Percentiles rank a stretch among this genome's conserved stretches.
These are phyloP conservation scores for Wasmannia auropunctata DNA, from an alignment of 1,140 invertebrate genomes.

Conservation along the genomic window DNA sequence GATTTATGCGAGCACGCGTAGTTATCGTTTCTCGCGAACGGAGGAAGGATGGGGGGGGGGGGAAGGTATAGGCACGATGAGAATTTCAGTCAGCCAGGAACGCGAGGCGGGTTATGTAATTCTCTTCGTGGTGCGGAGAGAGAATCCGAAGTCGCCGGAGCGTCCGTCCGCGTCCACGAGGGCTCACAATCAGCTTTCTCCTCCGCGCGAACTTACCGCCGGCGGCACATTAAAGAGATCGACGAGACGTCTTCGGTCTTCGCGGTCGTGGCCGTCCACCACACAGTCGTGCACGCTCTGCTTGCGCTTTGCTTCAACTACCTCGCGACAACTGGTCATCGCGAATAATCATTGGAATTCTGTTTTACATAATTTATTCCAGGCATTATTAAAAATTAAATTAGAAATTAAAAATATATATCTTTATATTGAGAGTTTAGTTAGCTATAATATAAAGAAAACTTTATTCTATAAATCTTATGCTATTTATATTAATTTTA, in stretches of 20 bases:
- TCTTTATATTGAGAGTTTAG: background rate
- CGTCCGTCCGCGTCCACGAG: slow-evolving; percentile 54
- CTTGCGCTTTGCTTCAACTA: background rate
- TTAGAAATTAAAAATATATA: background rate
- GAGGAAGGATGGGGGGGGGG: too few species aligned
- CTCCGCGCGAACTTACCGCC: slow-evolving; percentile 67
- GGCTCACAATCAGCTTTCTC: slow-evolving; percentile 77
- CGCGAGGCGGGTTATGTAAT: slow-evolving; percentile 73
- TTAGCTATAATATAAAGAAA: background rate
- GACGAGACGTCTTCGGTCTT: slow-evolving; percentile 44
- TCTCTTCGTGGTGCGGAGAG: slow-evolving; percentile 60
- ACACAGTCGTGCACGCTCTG: background rate
- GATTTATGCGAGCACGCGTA: background rate
- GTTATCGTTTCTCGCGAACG: slow-evolving; percentile 1
- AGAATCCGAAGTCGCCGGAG: slow-evolving; percentile 60
- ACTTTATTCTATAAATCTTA: background rate
- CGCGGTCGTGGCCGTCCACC: background rate
- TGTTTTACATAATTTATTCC: background rate
- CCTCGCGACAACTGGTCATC: background rate
- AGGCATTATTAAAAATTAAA: background rate
- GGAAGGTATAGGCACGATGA: background rate
- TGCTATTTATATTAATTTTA: too few species aligned
- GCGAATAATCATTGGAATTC: background rate
- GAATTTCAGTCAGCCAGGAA: slow-evolving; percentile 26
- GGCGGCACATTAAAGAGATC: slow-evolving; percentile 69